phyloP scores from a whole-genome alignment of 2,797 vertebrate species.

The Podargus strigoides region DNA sequence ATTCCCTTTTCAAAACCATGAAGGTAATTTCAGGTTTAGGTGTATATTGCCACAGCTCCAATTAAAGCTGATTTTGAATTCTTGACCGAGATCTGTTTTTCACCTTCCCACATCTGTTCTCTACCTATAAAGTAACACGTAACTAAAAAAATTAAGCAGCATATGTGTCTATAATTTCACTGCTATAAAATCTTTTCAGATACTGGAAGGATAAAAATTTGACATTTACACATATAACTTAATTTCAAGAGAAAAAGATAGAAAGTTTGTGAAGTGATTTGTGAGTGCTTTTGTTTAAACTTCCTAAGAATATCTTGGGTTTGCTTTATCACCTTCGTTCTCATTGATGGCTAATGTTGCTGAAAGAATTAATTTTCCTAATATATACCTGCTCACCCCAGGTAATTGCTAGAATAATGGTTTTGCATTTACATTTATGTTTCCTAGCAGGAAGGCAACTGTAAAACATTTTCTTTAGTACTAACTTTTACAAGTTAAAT shows the following conservation, averaged over 20 bases:
- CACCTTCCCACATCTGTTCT: neutral
- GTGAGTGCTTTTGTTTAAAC: neutral
- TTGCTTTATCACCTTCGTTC: constrained; percentile 49
- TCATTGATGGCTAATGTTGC: constrained; percentile 17
- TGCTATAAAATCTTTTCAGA: neutral
- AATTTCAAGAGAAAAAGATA: neutral
- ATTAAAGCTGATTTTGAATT: neutral
- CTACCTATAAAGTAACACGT: neutral
- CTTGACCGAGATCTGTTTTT: neutral
- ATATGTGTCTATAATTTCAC: neutral
- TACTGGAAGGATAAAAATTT: neutral
- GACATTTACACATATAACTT: neutral
- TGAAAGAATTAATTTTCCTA: constrained; percentile 53
- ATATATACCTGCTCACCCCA: neutral
- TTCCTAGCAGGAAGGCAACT: neutral
- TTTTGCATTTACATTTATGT: neutral
- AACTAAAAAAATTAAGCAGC: neutral
- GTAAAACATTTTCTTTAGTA: neutral
- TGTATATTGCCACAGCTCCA: neutral
- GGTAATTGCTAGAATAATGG: neutral
- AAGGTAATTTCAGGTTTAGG: neutral
- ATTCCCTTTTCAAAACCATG: neutral
- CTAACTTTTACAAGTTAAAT: neutral
- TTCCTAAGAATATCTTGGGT: constrained; percentile 33
- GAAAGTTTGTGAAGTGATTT: neutral